A percentile compares a stretch with the other conserved stretches of the same genome.
Evolutionary conservation across 2,113 vertebrate species (phyloP).

Genomic region (Alexandromys fortis): DNA sequence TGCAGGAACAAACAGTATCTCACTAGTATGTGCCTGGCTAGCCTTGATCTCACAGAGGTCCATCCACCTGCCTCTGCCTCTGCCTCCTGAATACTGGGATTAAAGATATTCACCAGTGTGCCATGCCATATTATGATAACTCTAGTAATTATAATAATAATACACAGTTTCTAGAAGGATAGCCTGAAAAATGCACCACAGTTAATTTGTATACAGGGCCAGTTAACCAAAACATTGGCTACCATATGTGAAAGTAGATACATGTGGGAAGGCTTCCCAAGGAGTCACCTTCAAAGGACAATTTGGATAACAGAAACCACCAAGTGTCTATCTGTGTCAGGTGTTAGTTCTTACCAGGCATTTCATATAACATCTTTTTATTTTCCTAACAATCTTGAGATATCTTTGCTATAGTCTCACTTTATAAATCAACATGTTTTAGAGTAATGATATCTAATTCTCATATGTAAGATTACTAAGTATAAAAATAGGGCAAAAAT

Average conservation of each 20-base stretch:
- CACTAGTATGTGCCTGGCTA: neutral
- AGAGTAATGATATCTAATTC: neutral
- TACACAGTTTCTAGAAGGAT: neutral
- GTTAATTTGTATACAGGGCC: neutral
- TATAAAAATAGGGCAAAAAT: conserved; percentile 7
- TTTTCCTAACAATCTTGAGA: neutral
- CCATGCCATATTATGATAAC: neutral
- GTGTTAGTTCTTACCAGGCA: neutral
- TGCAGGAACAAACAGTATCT: neutral
- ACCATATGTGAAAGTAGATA: neutral
- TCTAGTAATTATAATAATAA: neutral
- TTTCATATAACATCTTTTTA: conserved; percentile 22
- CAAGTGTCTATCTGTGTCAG: neutral
- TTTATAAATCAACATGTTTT: conserved; percentile 14
- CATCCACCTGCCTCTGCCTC: neutral
- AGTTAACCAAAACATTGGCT: neutral
- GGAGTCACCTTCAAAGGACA: neutral
- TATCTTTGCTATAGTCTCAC: conserved; percentile 16
- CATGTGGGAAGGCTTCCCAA: neutral
- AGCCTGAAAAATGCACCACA: neutral
- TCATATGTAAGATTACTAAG: neutral
- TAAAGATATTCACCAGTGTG: neutral
- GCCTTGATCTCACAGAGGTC: neutral
- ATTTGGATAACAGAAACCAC: neutral
- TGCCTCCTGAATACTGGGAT: neutral